These are phyloP conservation scores for Carposina sasakii DNA, from an alignment of 1,140 invertebrate species.

Conservation along the genomic window DNA sequence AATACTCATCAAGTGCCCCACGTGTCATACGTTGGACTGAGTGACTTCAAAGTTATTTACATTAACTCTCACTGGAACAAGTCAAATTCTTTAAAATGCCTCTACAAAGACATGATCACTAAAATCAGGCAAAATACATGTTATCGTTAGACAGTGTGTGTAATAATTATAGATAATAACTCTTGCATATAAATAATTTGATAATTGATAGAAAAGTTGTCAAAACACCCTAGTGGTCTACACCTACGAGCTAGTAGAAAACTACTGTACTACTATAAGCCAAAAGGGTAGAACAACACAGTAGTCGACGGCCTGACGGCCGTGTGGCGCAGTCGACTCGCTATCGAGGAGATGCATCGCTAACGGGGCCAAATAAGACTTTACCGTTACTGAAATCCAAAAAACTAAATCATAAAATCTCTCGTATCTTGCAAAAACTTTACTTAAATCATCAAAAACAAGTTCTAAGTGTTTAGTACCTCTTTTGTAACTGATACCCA, in stretches of 20 bases:
- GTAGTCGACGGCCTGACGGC: conserved; percentile 23
- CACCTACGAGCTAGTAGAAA: conserved; percentile 66
- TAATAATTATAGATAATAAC: conserved; percentile 63
- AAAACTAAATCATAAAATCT: conserved; percentile 72
- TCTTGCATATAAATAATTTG: conserved; percentile 68
- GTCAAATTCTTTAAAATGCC: conserved; percentile 61
- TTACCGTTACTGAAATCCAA: conserved; percentile 71
- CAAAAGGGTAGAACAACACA: conserved; percentile 67
- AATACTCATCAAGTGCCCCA: conserved; percentile 59
- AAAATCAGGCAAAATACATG: conserved; percentile 63
- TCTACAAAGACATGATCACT: conserved; percentile 70
- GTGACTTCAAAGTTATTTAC: conserved; percentile 67
- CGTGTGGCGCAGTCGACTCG: conserved; percentile 37
- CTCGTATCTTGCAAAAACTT: conserved; percentile 70
- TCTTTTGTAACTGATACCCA: conserved; percentile 92
- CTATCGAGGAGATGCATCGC: conserved; percentile 72
- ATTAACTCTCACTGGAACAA: conserved; percentile 61
- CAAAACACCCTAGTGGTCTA: conserved; percentile 71
- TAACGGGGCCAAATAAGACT: conserved; percentile 71
- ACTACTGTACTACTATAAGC: conserved; percentile 67
- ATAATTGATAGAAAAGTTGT: conserved; percentile 68
- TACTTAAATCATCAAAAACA: conserved; percentile 71
- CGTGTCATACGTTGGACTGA: conserved; percentile 57
- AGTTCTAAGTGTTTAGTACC: conserved; percentile 79
- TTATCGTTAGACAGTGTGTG: conserved; percentile 59